phyloP scores from a whole-genome alignment of 2,888 invertebrate species.

The Bhutanitis thaidina region DNA sequence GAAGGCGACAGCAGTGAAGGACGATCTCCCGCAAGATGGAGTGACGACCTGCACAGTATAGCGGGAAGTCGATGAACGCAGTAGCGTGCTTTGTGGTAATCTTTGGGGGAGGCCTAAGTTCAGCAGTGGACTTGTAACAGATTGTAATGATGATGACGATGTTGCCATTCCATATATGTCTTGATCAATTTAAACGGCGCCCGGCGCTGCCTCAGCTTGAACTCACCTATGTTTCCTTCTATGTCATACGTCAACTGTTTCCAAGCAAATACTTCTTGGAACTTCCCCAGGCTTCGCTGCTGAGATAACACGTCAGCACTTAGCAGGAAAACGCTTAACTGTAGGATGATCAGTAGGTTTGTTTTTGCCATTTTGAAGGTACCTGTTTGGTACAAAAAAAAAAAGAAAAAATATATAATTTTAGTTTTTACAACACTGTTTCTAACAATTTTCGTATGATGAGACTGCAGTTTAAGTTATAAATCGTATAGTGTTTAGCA shows the following conservation, averaged over 20 bases:
- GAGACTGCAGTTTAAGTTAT: background rate
- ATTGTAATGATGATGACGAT: no score
- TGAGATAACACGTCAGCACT: background rate
- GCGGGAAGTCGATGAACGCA: no score
- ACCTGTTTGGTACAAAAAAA: background rate
- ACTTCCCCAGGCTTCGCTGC: constrained; percentile 33
- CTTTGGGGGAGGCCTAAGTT: no score
- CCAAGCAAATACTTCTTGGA: constrained; percentile 72
- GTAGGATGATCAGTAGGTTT: background rate
- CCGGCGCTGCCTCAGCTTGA: no score
- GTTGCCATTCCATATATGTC: no score
- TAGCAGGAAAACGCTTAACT: background rate
- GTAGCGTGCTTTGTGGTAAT: no score
- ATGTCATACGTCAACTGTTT: constrained; percentile 67
- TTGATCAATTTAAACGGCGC: no score
- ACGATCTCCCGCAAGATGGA: no score
- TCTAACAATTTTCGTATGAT: background rate
- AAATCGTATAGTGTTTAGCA: no score
- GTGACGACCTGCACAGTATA: no score
- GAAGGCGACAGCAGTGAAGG: no score
- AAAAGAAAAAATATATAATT: background rate
- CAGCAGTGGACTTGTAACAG: no score
- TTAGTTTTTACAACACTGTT: background rate
- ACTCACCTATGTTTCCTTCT: constrained; percentile 51
- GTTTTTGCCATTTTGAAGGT: background rate